Conservation (phyloP, 2,113 vertebrate species). For the Antigone vipio region DNA sequence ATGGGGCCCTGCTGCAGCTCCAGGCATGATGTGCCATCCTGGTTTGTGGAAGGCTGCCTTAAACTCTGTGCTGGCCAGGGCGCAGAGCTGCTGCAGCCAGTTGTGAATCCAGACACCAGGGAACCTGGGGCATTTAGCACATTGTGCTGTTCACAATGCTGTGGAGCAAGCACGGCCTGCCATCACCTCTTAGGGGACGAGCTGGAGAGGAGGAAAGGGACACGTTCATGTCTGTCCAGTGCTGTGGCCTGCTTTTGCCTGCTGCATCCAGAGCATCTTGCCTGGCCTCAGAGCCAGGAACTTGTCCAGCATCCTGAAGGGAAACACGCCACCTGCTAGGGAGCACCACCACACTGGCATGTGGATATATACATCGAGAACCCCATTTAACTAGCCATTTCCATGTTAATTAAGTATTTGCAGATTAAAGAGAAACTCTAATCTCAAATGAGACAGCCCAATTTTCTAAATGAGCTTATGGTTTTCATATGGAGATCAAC, state of each 20-base stretch:
- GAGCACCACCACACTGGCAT: not conserved
- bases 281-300: not conserved
- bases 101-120: not conserved
- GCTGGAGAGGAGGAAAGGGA: not conserved
- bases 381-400: not conserved
- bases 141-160: not conserved
- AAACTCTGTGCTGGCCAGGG: not conserved
- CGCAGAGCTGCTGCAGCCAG: not conserved
- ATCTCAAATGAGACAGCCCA: slow-evolving; percentile 6
- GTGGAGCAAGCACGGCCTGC: not conserved
- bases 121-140: not conserved
- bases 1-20: fast-evolving
- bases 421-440: slow-evolving; percentile 23
- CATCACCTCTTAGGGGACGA: not conserved
- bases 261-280: not conserved
- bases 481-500: slow-evolving; percentile 21
- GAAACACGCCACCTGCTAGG: not conserved
- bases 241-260: not conserved
- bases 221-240: fast-evolving
- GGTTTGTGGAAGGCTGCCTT: not conserved
- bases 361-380: not conserved
- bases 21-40: fast-evolving
- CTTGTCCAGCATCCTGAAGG: not conserved
- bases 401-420: slow-evolving; percentile 32
- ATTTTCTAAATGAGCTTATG: slow-evolving; percentile 26